Evolutionary conservation across 2,888 invertebrate species (phyloP), one percentile per base, ranked within the genome.

Genomic region (Cephus nigrinus): DNA sequence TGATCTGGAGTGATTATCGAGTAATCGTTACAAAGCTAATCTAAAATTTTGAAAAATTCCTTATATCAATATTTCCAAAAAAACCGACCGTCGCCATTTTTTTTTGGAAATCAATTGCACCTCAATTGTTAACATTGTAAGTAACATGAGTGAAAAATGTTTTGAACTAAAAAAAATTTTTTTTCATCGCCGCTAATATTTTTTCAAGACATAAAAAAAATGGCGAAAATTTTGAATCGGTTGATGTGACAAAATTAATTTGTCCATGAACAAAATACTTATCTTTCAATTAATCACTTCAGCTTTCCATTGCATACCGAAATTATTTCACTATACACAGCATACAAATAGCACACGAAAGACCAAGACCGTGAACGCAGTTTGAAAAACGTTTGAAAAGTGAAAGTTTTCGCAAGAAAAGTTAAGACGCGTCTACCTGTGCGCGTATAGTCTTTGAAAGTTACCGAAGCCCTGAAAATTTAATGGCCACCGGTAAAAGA

Each of bases 391-490:
- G 31, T 32, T 71, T 71, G 32, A 31, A 33, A 71, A 71, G 71
- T 71, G 71, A 71, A 71, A 71, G 71, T 71, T 71, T 71, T 30
- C 71, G 32, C 33, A 71, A 33, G 71, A 31, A 33, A 71, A 31
- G 71, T 71, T 31, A 33, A 23, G 31, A 71, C 15, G 71, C 71
- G 33, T 71, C 31, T 33, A 31, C 33, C 32, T 33, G 71, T 71
- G 31, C 31, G 33, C 11, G 30, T 33, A 12, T 33, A 71, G 71
- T 31, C 74, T 35, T 32, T 34, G 74, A 74, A 74, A 74, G n/a
- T 35, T 35, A 74, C 74, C 74, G 74, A 34, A 33, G 12, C 35
- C 74, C 34, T 71, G 74, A 35, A 32, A 34, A 35, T 74, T 74
- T 74, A 74, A 35, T 74, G 74, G 35, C 12, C 74, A 9, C 35